These are phyloP conservation scores for Apostichopus californicus DNA, from an alignment of 35 echinoderm and acorn worm genomes.

Conservation along the genomic window DNA sequence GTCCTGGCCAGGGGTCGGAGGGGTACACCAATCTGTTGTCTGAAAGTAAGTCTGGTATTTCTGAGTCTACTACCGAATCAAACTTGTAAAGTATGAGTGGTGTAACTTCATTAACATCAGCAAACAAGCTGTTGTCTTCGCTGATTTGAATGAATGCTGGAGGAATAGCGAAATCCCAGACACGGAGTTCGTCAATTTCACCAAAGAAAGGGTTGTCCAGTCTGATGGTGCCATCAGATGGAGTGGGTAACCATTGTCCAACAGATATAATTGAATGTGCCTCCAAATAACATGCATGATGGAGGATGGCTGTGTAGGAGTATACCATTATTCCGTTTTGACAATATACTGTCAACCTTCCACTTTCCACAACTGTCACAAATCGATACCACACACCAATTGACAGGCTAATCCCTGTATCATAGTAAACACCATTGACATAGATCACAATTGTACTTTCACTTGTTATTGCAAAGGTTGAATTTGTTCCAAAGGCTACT, in stretches of 20 bases:
- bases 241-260: conserved; percentile 73
- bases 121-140: conserved; percentile 50
- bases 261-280: conserved; percentile 62
- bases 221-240: conserved; percentile 33
- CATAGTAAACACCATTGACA: conserved; percentile 43
- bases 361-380: conserved; percentile 44
- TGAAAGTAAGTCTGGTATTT: conserved; percentile 46
- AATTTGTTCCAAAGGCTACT: conserved; percentile 63
- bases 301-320: conserved; percentile 26
- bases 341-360: conserved; percentile 56
- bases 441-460: conserved; percentile 58
- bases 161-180: conserved; percentile 69
- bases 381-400: conserved; percentile 72
- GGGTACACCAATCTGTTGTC: conserved; percentile 65
- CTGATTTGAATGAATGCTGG: conserved; percentile 72
- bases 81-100: conserved; percentile 70
- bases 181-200: conserved; percentile 76
- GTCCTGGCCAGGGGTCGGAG: conserved; percentile 69
- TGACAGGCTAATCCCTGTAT: conserved; percentile 63
- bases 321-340: conserved; percentile 40
- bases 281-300: conserved; percentile 1
- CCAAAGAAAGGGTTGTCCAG: conserved; percentile 67
- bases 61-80: conserved; percentile 39
- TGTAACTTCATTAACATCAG: neutral
- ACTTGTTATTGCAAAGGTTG: conserved; percentile 66